These are phyloP conservation scores for Cacoxenus indagator DNA, from an alignment of 2,888 invertebrate species.

Conservation along the genomic window DNA sequence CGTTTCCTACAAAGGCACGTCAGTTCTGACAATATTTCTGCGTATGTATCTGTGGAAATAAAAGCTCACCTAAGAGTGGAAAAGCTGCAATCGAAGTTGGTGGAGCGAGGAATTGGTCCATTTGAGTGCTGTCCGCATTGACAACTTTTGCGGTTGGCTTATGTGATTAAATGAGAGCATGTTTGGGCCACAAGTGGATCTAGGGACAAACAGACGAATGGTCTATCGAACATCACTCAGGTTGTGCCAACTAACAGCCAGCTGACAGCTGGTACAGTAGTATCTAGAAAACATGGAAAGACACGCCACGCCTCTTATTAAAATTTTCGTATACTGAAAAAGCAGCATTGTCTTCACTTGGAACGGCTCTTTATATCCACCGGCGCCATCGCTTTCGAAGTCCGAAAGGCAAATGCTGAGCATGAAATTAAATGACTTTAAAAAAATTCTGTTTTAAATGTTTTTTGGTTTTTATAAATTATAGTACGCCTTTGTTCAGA, in stretches of 20 bases:
- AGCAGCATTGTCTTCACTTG: too few relatives aligned
- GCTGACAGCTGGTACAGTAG: too few relatives aligned
- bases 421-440: too few relatives aligned
- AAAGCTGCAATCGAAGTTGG: background rate
- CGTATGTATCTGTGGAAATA: background rate
- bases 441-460: background rate
- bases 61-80: background rate
- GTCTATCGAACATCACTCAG: background rate
- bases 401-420: too few relatives aligned
- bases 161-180: constrained; percentile 12
- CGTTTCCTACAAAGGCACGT: background rate
- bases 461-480: background rate
- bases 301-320: too few relatives aligned
- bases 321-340: too few relatives aligned
- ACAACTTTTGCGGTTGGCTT: constrained; percentile 12
- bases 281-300: too few relatives aligned
- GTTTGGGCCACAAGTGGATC: background rate
- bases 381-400: too few relatives aligned
- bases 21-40: background rate
- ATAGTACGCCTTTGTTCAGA: background rate
- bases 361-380: background rate
- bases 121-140: background rate
- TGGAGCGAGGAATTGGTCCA: background rate
- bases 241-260: background rate
- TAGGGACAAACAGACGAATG: background rate